phyloP scores from a whole-genome alignment of 2,113 vertebrate species.

The Nannobrachium achirus region DNA sequence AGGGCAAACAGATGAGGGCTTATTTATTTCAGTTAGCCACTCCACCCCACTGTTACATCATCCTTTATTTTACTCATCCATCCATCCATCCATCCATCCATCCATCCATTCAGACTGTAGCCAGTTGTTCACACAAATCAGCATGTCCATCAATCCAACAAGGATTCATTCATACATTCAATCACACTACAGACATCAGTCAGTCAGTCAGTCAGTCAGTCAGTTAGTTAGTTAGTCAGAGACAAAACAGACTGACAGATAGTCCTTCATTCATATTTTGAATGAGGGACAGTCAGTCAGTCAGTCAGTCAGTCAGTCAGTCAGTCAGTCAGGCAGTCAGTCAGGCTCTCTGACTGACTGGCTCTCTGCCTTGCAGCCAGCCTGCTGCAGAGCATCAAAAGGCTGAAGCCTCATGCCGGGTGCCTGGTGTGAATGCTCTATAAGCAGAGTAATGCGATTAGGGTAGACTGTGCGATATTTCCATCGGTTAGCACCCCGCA shows the following conservation, averaged over 20 bases:
- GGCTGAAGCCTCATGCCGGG: conserved; percentile 45
- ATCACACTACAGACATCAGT: neutral
- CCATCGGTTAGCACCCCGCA: conserved; percentile 66
- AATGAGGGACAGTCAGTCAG: conserved; percentile 17
- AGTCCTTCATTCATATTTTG: conserved; percentile 9
- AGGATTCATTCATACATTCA: conserved; percentile 4
- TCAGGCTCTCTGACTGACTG: conserved; percentile 40
- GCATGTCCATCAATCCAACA: neutral
- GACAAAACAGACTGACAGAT: too few relatives aligned
- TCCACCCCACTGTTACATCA: neutral
- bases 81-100: neutral
- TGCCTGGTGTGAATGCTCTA: conserved; percentile 51
- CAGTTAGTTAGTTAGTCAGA: conserved; percentile 11
- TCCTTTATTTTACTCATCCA: neutral
- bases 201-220: conserved; percentile 2
- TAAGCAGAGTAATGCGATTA: conserved; percentile 75
- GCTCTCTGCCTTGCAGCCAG: conserved; percentile 39
- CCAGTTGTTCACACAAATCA: neutral
- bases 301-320: conserved; percentile 12
- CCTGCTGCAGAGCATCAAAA: conserved; percentile 49
- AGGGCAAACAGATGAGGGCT: too few relatives aligned
- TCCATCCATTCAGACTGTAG: neutral
- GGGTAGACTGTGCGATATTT: conserved; percentile 74
- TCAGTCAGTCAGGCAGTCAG: conserved; percentile 45
- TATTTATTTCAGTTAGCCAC: too few relatives aligned